Conservation (phyloP, 2,888 invertebrate genomes). For the Calephelis perditalis region DNA sequence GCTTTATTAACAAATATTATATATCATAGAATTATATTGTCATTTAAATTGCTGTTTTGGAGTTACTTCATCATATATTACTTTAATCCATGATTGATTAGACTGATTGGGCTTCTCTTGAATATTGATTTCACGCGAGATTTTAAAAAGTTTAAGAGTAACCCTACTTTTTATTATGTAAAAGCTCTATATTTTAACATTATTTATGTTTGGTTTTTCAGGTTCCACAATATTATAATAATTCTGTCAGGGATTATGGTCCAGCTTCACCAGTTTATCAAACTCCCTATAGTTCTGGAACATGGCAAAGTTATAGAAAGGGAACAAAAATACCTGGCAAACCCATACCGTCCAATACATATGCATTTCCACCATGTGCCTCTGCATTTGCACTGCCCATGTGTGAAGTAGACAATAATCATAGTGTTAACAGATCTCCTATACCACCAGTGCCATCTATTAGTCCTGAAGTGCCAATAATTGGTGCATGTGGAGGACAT, state of each 20-base stretch:
- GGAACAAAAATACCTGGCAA: constrained; percentile 44
- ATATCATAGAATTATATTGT: no score
- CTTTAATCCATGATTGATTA: no score
- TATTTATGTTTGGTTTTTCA: constrained; percentile 35
- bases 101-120: no score
- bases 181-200: no score
- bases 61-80: no score
- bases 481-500: constrained; percentile 83
- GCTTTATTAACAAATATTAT: no score
- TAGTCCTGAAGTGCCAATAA: constrained; percentile 75
- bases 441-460: constrained; percentile 53
- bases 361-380: constrained; percentile 61
- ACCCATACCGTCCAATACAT: constrained; percentile 43
- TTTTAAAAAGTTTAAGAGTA: no score
- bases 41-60: no score
- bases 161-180: no score
- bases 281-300: constrained; percentile 61
- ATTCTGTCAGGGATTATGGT: constrained; percentile 52
- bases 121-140: no score
- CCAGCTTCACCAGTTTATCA: constrained; percentile 71
- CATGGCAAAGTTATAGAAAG: constrained; percentile 58
- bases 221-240: constrained; percentile 64
- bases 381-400: constrained; percentile 67
- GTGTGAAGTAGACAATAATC: constrained; percentile 49
- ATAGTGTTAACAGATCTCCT: constrained; percentile 46